Evolutionary conservation across 2,888 invertebrate species (phyloP).

Genomic region (Criorhina ranunculi): DNA sequence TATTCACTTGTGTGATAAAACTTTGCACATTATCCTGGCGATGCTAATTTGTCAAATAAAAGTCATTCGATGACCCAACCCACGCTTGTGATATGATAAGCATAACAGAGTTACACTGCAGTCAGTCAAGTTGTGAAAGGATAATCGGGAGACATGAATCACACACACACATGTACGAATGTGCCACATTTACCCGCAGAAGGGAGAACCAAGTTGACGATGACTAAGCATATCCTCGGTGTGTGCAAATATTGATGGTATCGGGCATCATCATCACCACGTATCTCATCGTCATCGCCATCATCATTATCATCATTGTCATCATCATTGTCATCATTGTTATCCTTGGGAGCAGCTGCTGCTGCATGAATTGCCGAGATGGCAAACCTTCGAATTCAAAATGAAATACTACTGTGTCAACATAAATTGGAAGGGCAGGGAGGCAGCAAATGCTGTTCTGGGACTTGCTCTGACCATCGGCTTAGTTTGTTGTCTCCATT

Average conservation of each 20-base stretch:
- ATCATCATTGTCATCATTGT: not conserved
- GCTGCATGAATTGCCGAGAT: conserved; percentile 20
- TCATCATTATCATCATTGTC: not conserved
- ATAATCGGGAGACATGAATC: not conserved
- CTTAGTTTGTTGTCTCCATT: conserved; percentile 35
- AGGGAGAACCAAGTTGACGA: not conserved
- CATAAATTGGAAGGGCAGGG: conserved; percentile 17
- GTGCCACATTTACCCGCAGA: not conserved
- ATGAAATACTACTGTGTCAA: conserved; percentile 51
- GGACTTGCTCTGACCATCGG: conserved; percentile 40
- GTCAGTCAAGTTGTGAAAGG: conserved; percentile 4
- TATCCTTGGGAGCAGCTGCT: conserved; percentile 7
- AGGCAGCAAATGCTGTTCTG: not conserved
- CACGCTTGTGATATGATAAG: not conserved
- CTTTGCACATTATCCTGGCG: conserved; percentile 40
- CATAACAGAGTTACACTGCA: not conserved
- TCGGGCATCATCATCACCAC: conserved; percentile 24
- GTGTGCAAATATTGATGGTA: conserved; percentile 24
- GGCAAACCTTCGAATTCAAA: conserved; percentile 45
- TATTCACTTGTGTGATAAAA: conserved; percentile 34
- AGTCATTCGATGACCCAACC: conserved; percentile 17
- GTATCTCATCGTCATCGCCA: conserved; percentile 15
- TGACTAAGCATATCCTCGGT: not conserved
- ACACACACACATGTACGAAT: too few species aligned
- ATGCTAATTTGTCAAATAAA: conserved; percentile 48